A percentile compares a stretch with the other conserved stretches of the same genome.
These are phyloP conservation scores for Aplocera efformata DNA, from an alignment of 2,888 invertebrate species.

Conservation along the genomic window DNA sequence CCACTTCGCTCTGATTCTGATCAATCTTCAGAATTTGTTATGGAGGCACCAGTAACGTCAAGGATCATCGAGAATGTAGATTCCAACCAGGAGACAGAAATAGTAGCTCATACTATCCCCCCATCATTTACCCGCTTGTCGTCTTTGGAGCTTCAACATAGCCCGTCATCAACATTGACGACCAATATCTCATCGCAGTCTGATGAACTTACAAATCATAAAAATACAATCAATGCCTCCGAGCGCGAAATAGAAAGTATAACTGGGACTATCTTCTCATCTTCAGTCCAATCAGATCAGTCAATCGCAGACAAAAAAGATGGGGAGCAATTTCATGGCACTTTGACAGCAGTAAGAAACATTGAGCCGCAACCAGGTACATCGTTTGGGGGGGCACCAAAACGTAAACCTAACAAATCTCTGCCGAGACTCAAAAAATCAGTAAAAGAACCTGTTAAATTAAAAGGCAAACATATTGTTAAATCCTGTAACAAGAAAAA, in stretches of 20 bases:
- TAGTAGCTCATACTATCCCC: slow-evolving; percentile 11
- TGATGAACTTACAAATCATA: too few relatives aligned
- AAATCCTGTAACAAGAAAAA: slow-evolving; percentile 8
- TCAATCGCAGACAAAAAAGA: slow-evolving; percentile 13
- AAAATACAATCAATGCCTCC: too few relatives aligned
- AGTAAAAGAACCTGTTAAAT: slow-evolving; percentile 13
- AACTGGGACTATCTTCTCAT: slow-evolving; percentile 11
- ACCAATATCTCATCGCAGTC: too few relatives aligned
- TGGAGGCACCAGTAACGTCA: slow-evolving; percentile 2
- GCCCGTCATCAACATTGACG: too few relatives aligned
- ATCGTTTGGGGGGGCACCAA: slow-evolving; percentile 15
- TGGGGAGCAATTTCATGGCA: slow-evolving; percentile 15
- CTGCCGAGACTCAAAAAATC: slow-evolving; percentile 15
- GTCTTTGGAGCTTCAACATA: too few relatives aligned
- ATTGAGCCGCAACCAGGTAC: slow-evolving; percentile 16
- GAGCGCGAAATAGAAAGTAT: slow-evolving; percentile 11
- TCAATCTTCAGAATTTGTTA: slow-evolving; percentile 8
- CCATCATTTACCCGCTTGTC: slow-evolving; percentile 9
- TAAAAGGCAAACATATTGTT: slow-evolving; percentile 13
- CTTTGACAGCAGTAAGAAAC: slow-evolving; percentile 15
- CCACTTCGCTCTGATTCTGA: slow-evolving; percentile 6
- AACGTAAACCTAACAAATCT: slow-evolving; percentile 17
- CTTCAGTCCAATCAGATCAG: slow-evolving; percentile 10
- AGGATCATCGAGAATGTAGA: slow-evolving; percentile 10
- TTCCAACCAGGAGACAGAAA: slow-evolving; percentile 6